Evolutionary conservation across 2,797 vertebrate genomes (phyloP).

Genomic region (Sebastes cheni): DNA sequence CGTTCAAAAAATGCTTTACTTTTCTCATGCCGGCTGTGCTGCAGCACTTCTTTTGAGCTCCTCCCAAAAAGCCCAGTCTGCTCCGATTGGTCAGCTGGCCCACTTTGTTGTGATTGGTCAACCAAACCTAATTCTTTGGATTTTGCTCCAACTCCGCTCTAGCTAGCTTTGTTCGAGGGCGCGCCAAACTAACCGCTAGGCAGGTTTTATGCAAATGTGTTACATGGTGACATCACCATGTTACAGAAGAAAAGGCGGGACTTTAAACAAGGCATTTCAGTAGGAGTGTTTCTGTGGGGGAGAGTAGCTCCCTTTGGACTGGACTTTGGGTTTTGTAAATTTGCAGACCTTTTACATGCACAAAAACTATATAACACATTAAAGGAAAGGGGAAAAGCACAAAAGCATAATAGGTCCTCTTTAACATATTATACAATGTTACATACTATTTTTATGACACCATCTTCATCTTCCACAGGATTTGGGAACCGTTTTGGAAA

Average conservation of each 20-base stretch:
- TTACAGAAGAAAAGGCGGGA: not conserved
- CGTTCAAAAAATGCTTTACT: too few species aligned
- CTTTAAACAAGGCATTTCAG: not conserved
- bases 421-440: not conserved
- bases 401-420: not conserved
- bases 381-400: not conserved
- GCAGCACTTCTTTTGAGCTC: too few species aligned
- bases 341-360: not conserved
- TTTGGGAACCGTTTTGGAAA: conserved; percentile 82
- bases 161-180: too few species aligned
- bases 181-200: too few species aligned
- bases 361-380: not conserved
- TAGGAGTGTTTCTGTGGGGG: not conserved
- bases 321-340: not conserved
- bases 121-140: too few species aligned
- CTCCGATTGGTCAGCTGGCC: too few species aligned
- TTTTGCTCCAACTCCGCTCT: too few species aligned
- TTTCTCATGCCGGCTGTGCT: too few species aligned
- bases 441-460: not conserved
- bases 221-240: not conserved
- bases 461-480: conserved; percentile 52
- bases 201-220: too few species aligned
- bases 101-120: too few species aligned
- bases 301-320: not conserved
- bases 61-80: too few species aligned